A percentile compares a stretch with the other conserved stretches of the same genome.
phyloP scores from a whole-genome alignment of 2,113 vertebrate genomes.

The Coryphaenoides rupestris region DNA sequence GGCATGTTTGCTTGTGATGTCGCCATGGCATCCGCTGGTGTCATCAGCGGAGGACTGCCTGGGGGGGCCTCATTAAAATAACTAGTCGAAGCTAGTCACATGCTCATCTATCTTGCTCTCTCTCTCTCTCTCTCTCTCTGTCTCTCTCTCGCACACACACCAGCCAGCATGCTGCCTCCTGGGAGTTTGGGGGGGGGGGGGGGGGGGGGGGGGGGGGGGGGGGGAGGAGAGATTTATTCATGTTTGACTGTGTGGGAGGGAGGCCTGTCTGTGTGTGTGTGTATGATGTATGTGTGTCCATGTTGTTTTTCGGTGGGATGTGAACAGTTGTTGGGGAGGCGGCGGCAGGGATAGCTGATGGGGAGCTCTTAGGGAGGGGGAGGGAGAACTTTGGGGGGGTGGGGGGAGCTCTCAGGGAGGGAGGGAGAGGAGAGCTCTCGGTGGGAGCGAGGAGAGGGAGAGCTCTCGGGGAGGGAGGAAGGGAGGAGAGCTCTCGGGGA shows the following conservation, averaged over 20 bases:
- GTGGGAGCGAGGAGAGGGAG: too few species aligned
- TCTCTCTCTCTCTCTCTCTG: too few species aligned
- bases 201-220: slow-evolving; percentile 52
- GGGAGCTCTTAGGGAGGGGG: background rate
- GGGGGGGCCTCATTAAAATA: slow-evolving; percentile 76
- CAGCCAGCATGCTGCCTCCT: too few species aligned
- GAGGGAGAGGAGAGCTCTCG: too few species aligned
- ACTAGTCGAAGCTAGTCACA: slow-evolving; percentile 63
- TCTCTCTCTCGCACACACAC: too few species aligned
- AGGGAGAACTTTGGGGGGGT: too few species aligned
- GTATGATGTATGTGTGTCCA: slow-evolving; percentile 13
- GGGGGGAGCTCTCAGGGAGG: too few species aligned
- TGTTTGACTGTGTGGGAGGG: slow-evolving; percentile 58
- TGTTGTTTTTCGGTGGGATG: slow-evolving; percentile 43
- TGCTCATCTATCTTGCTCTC: slow-evolving; percentile 43
- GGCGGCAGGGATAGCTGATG: slow-evolving; percentile 13
- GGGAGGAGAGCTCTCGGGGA: too few species aligned
- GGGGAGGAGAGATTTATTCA: slow-evolving; percentile 59
- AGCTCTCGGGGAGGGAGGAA: too few species aligned
- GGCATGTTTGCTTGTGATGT: slow-evolving; percentile 67
- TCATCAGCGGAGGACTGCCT: slow-evolving; percentile 68
- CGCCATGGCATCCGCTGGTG: slow-evolving; percentile 58
- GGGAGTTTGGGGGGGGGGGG: slow-evolving; percentile 44
- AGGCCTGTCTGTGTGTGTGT: slow-evolving; percentile 16
- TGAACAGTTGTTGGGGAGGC: slow-evolving; percentile 73